phyloP scores from a whole-genome alignment of 2,888 invertebrate genomes.

The Cryptus viduatorius region DNA sequence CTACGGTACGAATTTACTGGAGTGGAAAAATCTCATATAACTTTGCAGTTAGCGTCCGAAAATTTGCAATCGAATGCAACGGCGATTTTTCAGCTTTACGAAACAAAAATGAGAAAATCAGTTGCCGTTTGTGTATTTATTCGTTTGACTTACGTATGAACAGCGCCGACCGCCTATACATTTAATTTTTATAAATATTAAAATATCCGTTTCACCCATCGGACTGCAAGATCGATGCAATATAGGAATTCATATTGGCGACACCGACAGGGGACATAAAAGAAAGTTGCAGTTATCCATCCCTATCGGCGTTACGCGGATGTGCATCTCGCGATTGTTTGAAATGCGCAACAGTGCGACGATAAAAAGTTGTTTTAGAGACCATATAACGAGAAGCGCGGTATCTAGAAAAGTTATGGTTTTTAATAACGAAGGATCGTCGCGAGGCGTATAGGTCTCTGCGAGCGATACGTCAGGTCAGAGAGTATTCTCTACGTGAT shows the following conservation, averaged over 20 bases:
- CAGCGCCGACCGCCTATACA: too few species aligned
- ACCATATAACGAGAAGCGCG: constrained; percentile 65
- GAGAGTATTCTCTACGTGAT: constrained; percentile 38
- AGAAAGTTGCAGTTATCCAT: constrained; percentile 49
- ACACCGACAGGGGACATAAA: neutral
- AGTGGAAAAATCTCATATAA: too few species aligned
- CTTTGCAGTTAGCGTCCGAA: too few species aligned
- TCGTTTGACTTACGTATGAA: too few species aligned
- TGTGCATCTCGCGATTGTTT: constrained; percentile 1
- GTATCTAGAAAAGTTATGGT: constrained; percentile 67
- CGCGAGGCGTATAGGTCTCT: constrained; percentile 60
- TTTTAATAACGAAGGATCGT: constrained; percentile 68
- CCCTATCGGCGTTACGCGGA: constrained; percentile 16
- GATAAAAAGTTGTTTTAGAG: constrained; percentile 64
- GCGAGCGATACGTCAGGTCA: constrained; percentile 14
- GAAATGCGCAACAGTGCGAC: neutral
- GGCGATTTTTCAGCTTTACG: too few species aligned
- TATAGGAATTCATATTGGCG: too few species aligned
- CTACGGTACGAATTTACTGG: too few species aligned
- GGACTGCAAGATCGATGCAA: constrained; percentile 28
- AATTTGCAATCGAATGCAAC: too few species aligned
- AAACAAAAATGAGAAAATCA: too few species aligned
- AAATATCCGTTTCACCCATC: constrained; percentile 60
- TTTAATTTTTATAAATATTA: constrained; percentile 70
- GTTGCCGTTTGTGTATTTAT: too few species aligned